Base-by-base conservation (phyloP, 2,797 vertebrate genomes). In the Trachurus trachurus region DNA sequence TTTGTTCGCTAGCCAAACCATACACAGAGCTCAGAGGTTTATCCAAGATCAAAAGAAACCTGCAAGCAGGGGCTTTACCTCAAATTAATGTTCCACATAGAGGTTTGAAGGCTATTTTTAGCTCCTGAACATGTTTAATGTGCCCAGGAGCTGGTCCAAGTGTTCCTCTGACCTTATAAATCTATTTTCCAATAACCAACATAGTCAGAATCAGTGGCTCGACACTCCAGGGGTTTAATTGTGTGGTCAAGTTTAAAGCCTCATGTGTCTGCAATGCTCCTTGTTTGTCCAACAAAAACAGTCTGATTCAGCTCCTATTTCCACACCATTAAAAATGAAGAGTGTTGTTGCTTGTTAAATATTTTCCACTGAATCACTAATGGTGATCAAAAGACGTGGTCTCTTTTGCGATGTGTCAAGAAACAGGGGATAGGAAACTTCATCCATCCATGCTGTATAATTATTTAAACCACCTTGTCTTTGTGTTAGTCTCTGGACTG, bases 131-230 rank as follows among this genome's bases (percentile, higher is more conserved):
- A 50, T n/a, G 44, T 74, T 75, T 69, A 67, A 77, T 17, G 50
- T 74, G 49, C 72, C 52, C 45, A 64, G 50, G 59, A 82, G 31
- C 37, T 21, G 67, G 3, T 52, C 71, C 60, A 83, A 79, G 21
- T 68, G 58, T 69, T 77, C 34, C 63, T 52, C 49, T 67, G 59
- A 79, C 60, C 56, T 66, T 63, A 66, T 76, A 80, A 84, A 72
- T 76, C 26, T 65, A 50, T 82, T 85, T 80, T 76, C 65, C 71
- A 67, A 58, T 52, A 42, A 47, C 17, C 57, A 4, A 45, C 54
- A 60, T 52, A 58, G 54, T 65, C 67, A 11, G 52, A 84, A 74
- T 65, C 26, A 6, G 49, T 53, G 62, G 68, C 31, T 66, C 3
- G 9, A 57, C 66, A 63, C 76, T 71, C 47, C 66, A 31, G 58